Evolutionary conservation across 2,888 invertebrate species (phyloP).

Genomic region (Doris montereyensis): DNA sequence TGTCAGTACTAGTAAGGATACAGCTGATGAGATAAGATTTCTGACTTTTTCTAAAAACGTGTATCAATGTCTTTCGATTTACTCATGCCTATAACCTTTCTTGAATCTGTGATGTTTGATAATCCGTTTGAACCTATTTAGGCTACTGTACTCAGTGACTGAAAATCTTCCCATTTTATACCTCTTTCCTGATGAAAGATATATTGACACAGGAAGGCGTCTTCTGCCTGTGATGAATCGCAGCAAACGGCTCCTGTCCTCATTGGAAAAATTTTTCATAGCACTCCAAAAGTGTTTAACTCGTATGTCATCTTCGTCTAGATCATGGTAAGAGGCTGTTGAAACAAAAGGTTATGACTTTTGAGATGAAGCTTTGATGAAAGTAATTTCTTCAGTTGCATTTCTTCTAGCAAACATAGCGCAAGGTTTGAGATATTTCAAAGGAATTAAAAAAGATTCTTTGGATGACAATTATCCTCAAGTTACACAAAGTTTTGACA

Average conservation of each 20-base stretch:
- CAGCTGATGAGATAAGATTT: no score
- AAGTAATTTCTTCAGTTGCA: background rate
- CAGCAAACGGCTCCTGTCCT: slow-evolving; percentile 71
- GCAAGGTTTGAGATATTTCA: background rate
- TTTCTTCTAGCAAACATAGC: background rate
- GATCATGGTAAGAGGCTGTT: slow-evolving; percentile 70
- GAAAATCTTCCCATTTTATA: no score
- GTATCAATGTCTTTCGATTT: no score
- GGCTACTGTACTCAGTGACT: no score
- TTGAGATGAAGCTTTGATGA: background rate
- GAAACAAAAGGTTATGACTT: background rate
- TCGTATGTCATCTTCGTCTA: slow-evolving; percentile 67
- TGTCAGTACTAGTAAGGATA: no score
- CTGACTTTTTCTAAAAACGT: no score
- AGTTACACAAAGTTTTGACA: no score
- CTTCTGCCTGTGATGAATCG: slow-evolving; percentile 72
- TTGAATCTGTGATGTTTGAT: no score
- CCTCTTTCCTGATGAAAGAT: slow-evolving; percentile 69
- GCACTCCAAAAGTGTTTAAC: slow-evolving; percentile 72
- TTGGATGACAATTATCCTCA: background rate
- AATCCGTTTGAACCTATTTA: no score
- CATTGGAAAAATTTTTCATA: slow-evolving; percentile 69
- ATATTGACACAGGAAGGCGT: slow-evolving; percentile 69
- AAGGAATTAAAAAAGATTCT: background rate
- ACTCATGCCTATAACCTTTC: no score